Conservation (phyloP, 2,113 vertebrate species). For the Hemibagrus wyckioides region DNA sequence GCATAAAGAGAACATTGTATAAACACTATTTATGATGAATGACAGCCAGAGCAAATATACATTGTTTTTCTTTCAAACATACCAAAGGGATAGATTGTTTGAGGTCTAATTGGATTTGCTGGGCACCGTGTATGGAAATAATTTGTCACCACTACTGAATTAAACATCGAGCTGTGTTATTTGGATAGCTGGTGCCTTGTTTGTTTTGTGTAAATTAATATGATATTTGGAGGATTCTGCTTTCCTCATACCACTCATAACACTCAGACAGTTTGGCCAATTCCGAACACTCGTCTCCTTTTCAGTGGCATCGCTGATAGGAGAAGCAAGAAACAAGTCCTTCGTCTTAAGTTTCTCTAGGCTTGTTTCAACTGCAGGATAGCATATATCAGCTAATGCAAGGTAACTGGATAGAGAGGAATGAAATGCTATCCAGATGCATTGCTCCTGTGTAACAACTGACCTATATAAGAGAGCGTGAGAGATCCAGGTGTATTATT, state of each 20-base stretch:
- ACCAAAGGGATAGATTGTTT: conserved; percentile 1
- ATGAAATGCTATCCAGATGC: conserved; percentile 41
- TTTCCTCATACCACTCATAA: conserved; percentile 12
- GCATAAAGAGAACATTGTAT: not conserved
- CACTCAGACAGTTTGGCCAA: not conserved
- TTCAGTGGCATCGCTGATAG: conserved; percentile 14
- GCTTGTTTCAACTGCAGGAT: conserved; percentile 22
- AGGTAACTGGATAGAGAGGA: conserved; percentile 45
- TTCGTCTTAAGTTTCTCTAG: conserved; percentile 41
- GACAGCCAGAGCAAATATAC: conserved; percentile 38
- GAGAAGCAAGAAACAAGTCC: conserved; percentile 25
- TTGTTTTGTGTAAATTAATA: conserved; percentile 33
- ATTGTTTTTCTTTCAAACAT: not conserved
- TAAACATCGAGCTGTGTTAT: conserved; percentile 18
- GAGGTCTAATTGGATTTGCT: conserved; percentile 27
- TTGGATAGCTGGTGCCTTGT: conserved; percentile 31
- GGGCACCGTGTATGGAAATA: conserved; percentile 23
- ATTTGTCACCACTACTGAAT: conserved; percentile 27
- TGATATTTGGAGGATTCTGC: conserved; percentile 15
- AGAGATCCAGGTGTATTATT: conserved; percentile 41
- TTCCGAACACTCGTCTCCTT: not conserved
- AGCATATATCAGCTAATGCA: conserved; percentile 46
- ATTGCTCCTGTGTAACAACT: conserved; percentile 40
- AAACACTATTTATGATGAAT: conserved; percentile 20
- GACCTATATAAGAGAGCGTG: conserved; percentile 52